Evolutionary conservation across 2,797 vertebrate species (phyloP).

Genomic region (Cossypha dichroa): DNA sequence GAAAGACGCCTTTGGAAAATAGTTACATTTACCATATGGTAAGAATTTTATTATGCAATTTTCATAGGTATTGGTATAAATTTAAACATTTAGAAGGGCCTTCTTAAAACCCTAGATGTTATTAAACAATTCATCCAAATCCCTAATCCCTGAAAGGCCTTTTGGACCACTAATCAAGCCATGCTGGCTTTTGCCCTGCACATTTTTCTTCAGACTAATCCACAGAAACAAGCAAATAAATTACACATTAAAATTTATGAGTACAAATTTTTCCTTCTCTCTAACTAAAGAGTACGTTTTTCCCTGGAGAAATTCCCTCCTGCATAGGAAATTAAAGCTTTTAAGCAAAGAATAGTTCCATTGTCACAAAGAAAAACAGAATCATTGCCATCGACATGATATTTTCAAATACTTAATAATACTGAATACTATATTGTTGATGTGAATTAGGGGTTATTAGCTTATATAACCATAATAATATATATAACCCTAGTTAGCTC

Average conservation of each 20-base stretch:
- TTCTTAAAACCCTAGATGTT: neutral
- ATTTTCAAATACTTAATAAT: neutral
- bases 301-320: slow-evolving; percentile 48
- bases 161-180: slow-evolving; percentile 13
- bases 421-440: neutral
- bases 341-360: slow-evolving; percentile 11
- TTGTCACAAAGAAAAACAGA: slow-evolving; percentile 6
- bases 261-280: slow-evolving; percentile 10
- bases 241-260: slow-evolving; percentile 60
- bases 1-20: neutral
- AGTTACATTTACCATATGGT: neutral
- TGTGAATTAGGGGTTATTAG: neutral
- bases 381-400: neutral
- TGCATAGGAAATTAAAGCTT: slow-evolving; percentile 57
- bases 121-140: neutral
- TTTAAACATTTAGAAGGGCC: neutral
- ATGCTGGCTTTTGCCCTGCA: neutral
- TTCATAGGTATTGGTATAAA: slow-evolving; percentile 8
- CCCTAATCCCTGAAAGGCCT: slow-evolving; percentile 13
- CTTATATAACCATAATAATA: neutral
- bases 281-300: slow-evolving; percentile 37
- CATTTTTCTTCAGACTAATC: slow-evolving; percentile 49
- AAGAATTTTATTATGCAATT: slow-evolving; percentile 27
- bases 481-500: neutral
- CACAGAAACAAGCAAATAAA: slow-evolving; percentile 52